These are phyloP conservation scores for Agrotis puta DNA, from an alignment of 2,888 invertebrate genomes.

Conservation along the genomic window DNA sequence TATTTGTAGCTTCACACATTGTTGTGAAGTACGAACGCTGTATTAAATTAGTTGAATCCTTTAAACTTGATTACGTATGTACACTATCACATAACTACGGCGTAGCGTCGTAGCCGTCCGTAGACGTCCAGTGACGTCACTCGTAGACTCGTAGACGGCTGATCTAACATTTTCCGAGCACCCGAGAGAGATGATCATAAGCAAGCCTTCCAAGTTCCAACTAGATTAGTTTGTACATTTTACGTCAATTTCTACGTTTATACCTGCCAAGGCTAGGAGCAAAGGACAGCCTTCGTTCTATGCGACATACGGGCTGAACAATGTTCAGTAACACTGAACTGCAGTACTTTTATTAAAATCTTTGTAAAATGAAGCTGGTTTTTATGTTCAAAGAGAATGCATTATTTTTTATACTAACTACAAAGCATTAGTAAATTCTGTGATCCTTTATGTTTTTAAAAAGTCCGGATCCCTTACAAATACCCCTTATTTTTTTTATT, in stretches of 20 bases:
- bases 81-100: conserved; percentile 9
- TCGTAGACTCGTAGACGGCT: background rate
- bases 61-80: background rate
- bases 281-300: background rate
- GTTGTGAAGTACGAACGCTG: background rate
- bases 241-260: background rate
- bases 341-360: background rate
- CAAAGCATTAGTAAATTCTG: conserved; percentile 46
- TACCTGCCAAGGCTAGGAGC: background rate
- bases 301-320: no score
- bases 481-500: conserved; percentile 63
- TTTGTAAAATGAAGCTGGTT: background rate
- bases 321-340: no score
- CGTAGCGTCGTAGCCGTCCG: conserved; percentile 13
- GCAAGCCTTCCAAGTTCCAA: background rate
- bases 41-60: background rate
- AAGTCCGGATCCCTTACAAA: conserved; percentile 54
- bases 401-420: conserved; percentile 23
- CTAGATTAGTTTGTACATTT: background rate
- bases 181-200: background rate
- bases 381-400: background rate
- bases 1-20: conserved; percentile 2
- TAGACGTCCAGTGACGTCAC: conserved; percentile 6
- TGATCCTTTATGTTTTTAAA: conserved; percentile 48
- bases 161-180: background rate